Evolutionary conservation across 1,140 invertebrate genomes (phyloP).

Genomic region (Macrobrachium rosenbergii): DNA sequence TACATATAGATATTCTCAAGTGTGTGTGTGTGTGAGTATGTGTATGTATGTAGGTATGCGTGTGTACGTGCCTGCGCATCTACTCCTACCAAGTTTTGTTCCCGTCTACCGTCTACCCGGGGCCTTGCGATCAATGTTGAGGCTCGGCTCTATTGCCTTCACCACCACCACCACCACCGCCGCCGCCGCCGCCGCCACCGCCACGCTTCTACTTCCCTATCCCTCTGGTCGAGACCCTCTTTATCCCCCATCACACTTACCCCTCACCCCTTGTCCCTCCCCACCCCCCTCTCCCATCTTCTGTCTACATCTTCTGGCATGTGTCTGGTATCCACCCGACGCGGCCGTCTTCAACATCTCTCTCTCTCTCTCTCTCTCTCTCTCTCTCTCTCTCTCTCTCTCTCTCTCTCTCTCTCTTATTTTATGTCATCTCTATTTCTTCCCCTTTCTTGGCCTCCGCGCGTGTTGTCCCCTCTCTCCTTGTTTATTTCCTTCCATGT

Average conservation of each 20-base stretch:
- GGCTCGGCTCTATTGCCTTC: no score
- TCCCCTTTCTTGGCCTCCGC: no score
- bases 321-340: not conserved
- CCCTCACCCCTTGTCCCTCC: not conserved
- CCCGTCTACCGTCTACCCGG: no score
- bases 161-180: not conserved
- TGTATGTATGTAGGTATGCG: not conserved
- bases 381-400: not conserved
- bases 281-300: not conserved
- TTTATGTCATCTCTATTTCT: no score
- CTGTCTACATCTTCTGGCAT: not conserved
- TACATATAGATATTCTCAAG: not conserved
- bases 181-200: not conserved
- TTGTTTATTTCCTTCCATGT: no score
- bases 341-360: not conserved
- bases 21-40: slow-evolving; percentile 20
- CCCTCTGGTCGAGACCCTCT: not conserved
- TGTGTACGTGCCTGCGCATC: no score
- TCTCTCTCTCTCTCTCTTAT: not conserved
- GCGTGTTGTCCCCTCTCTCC: no score
- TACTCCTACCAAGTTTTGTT: no score
- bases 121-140: no score
- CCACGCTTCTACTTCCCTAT: not conserved
- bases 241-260: not conserved
- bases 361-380: not conserved